These are phyloP conservation scores for Pollenia labialis DNA, from an alignment of 2,888 invertebrate genomes.

Conservation along the genomic window DNA sequence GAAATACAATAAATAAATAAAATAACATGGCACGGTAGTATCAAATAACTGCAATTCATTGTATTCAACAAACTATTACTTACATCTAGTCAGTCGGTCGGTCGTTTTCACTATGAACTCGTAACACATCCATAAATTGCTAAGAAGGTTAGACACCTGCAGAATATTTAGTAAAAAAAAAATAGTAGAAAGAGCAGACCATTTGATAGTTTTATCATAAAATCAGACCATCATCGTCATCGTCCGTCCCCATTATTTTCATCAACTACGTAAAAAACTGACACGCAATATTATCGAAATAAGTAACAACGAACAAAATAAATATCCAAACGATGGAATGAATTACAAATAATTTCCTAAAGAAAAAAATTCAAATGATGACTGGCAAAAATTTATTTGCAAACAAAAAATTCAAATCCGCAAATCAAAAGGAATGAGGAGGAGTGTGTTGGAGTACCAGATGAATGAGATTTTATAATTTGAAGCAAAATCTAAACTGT, in stretches of 20 bases:
- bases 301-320: constrained; percentile 1
- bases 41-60: constrained; percentile 51
- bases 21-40: constrained; percentile 32
- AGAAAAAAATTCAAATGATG: constrained; percentile 54
- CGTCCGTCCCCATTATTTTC: constrained; percentile 10
- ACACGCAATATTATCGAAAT: constrained; percentile 60
- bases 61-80: constrained; percentile 1
- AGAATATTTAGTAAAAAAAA: background rate
- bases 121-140: constrained; percentile 16
- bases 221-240: constrained; percentile 48
- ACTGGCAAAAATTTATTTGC: constrained; percentile 50
- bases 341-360: constrained; percentile 40
- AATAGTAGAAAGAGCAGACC: constrained; percentile 33
- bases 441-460: background rate
- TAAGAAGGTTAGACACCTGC: constrained; percentile 49
- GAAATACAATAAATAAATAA: constrained; percentile 8
- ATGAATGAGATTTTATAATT: constrained; percentile 10
- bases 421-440: background rate
- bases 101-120: constrained; percentile 24
- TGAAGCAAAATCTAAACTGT: background rate
- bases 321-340: constrained; percentile 37
- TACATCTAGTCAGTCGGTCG: background rate
- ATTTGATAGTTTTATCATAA: constrained; percentile 60
- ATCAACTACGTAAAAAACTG: constrained; percentile 50
- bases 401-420: constrained; percentile 6